These are phyloP conservation scores for Phocoena sinus DNA, from an alignment of 2,113 vertebrate species.

Conservation along the genomic window DNA sequence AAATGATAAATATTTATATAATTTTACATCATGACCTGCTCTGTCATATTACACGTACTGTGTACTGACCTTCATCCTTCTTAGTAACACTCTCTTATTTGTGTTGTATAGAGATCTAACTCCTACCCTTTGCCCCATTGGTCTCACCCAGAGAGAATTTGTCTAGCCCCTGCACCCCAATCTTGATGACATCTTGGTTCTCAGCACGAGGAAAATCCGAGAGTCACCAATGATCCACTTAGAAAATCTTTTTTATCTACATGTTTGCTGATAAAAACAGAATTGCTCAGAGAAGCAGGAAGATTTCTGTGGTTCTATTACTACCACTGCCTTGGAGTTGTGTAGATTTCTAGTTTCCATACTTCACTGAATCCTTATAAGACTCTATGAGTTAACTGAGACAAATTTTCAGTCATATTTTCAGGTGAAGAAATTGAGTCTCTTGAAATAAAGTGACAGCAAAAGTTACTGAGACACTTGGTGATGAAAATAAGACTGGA, in stretches of 20 bases:
- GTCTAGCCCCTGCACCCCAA: neutral
- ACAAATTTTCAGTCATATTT: neutral
- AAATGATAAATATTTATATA: neutral
- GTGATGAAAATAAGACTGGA: neutral
- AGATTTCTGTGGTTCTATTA: neutral
- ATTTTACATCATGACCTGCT: neutral
- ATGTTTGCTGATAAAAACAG: neutral
- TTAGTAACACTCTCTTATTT: neutral
- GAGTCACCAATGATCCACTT: neutral
- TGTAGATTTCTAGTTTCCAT: neutral
- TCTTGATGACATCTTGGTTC: neutral
- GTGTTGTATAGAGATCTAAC: neutral
- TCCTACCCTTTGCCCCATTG: neutral
- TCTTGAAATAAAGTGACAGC: neutral
- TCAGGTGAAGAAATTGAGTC: neutral
- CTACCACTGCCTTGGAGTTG: neutral
- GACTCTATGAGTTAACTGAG: neutral
- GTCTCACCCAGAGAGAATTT: neutral
- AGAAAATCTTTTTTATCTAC: neutral
- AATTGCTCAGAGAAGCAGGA: neutral
- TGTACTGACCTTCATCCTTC: neutral
- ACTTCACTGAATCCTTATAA: neutral
- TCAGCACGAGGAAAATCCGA: neutral
- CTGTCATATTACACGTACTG: neutral
- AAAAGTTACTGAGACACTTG: neutral